Percentiles rank a stretch among this genome's conserved stretches.
Conservation (phyloP, 2,888 invertebrate species). For the Mylabris sibirica region DNA sequence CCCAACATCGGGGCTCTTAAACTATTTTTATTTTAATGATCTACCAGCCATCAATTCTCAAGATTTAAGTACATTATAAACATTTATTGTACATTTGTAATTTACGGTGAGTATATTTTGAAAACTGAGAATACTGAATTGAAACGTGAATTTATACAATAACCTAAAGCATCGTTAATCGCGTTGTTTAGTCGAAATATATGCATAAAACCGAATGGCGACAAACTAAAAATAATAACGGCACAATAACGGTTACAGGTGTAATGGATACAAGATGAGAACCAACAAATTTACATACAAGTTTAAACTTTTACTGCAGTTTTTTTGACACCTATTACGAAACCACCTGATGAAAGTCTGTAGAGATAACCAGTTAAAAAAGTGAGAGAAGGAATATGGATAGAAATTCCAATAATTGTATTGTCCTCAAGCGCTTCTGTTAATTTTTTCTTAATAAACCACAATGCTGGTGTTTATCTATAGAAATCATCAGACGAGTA, state of each 20-base stretch:
- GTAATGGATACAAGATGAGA: not conserved
- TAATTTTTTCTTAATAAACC: too few relatives aligned
- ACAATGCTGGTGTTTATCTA: too few relatives aligned
- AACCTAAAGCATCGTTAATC: not conserved
- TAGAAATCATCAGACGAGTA: not conserved
- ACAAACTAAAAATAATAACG: not conserved
- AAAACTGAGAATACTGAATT: not conserved
- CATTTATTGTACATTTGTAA: not conserved
- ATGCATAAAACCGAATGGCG: not conserved
- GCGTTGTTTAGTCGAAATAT: not conserved
- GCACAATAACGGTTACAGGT: too few relatives aligned
- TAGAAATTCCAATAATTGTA: too few relatives aligned
- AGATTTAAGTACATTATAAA: not conserved
- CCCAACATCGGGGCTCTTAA: conserved; percentile 15
- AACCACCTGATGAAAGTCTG: too few relatives aligned
- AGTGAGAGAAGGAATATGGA: too few relatives aligned
- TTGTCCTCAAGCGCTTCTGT: too few relatives aligned
- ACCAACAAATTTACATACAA: not conserved
- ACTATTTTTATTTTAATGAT: conserved; percentile 32
- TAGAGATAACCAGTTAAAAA: too few relatives aligned
- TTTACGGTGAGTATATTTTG: not conserved
- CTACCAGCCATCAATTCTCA: conserved; percentile 18
- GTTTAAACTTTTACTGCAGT: too few relatives aligned
- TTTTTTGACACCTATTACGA: too few relatives aligned
- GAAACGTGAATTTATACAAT: not conserved